phyloP scores from a whole-genome alignment of 1,140 invertebrate genomes.

The Drosophila bocki region DNA sequence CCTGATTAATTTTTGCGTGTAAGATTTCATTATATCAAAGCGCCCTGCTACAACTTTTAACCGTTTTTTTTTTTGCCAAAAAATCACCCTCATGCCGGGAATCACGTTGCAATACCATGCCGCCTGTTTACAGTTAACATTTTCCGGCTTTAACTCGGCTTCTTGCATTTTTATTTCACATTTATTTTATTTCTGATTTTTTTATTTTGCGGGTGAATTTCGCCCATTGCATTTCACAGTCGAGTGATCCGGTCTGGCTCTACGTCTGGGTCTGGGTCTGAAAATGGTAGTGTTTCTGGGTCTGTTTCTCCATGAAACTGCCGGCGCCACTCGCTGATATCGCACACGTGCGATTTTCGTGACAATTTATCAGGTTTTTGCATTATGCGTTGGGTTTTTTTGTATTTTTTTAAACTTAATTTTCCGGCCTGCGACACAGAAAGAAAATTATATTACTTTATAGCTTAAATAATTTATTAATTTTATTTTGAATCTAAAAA shows the following conservation, averaged over 20 bases:
- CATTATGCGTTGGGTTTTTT: constrained; percentile 12
- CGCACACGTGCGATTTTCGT: constrained; percentile 79
- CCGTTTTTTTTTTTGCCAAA: constrained; percentile 3
- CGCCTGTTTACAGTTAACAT: constrained; percentile 31
- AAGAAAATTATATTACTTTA: background rate
- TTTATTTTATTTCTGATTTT: constrained; percentile 16
- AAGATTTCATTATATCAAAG: constrained; percentile 20
- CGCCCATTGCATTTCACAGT: constrained; percentile 74
- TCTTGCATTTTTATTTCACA: constrained; percentile 28
- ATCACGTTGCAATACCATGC: constrained; percentile 68
- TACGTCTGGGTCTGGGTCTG: constrained; percentile 37
- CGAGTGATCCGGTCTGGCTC: constrained; percentile 66
- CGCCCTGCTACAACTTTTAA: constrained; percentile 4
- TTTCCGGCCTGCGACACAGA: background rate
- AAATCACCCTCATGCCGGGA: constrained; percentile 37
- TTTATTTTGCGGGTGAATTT: constrained; percentile 30
- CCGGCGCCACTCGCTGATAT: constrained; percentile 61
- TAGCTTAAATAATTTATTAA: background rate
- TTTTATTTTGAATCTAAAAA: background rate
- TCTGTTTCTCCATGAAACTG: constrained; percentile 30
- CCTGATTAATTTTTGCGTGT: constrained; percentile 24
- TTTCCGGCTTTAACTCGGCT: constrained; percentile 39
- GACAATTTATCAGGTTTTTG: constrained; percentile 73
- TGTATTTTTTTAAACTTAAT: constrained; percentile 19
- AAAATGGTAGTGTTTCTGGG: constrained; percentile 20